phyloP scores from a whole-genome alignment of 2,888 invertebrate species.

The Mantis religiosa region DNA sequence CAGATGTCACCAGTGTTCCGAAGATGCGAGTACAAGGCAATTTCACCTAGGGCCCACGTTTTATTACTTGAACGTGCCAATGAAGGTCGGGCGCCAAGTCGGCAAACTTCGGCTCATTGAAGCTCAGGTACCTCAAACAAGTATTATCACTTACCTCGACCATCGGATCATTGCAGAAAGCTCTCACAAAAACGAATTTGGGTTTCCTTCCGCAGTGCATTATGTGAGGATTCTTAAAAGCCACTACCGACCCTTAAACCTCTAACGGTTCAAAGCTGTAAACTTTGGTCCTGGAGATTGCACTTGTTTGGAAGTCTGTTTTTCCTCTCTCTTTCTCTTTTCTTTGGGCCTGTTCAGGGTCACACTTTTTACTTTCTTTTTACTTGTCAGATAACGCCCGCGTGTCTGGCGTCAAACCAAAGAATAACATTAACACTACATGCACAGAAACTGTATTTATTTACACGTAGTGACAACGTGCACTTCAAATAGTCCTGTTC shows the following conservation, averaged over 20 bases:
- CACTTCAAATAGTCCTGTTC: background rate
- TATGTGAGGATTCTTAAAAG: background rate
- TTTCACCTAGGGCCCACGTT: background rate
- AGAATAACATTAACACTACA: background rate
- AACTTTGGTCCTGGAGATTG: background rate
- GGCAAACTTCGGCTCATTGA: background rate
- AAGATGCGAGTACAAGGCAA: background rate
- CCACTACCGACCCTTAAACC: background rate
- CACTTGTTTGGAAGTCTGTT: background rate
- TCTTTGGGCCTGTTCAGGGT: background rate
- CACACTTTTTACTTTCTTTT: background rate
- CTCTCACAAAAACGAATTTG: background rate
- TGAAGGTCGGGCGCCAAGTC: background rate
- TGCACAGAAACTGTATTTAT: too few relatives aligned
- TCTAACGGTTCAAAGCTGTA: background rate
- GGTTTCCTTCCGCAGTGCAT: background rate
- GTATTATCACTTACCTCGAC: background rate
- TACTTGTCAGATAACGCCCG: background rate
- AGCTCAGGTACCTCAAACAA: background rate
- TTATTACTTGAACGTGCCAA: background rate
- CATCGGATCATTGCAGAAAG: background rate
- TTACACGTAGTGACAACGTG: background rate
- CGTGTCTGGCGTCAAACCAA: background rate
- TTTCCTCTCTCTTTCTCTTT: background rate
- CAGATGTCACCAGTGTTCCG: background rate